Evolutionary conservation across 2,113 vertebrate species (phyloP).

Genomic region (Hyperopisus bebe): DNA sequence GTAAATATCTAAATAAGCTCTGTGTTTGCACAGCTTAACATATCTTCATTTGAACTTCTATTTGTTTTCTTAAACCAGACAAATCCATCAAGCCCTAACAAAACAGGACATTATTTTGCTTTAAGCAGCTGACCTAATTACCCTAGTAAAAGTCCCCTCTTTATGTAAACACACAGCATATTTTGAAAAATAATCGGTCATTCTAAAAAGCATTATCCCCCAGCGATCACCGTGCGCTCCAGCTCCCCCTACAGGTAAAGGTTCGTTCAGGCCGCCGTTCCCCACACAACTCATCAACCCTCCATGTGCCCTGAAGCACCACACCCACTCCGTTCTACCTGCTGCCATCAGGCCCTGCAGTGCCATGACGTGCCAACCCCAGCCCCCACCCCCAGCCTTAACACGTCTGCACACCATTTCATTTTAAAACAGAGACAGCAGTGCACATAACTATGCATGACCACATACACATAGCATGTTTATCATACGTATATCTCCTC

Average conservation of each 20-base stretch:
- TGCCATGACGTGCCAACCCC: neutral
- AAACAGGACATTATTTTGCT: neutral
- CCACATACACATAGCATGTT: neutral
- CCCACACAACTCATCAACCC: neutral
- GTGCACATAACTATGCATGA: neutral
- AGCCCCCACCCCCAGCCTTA: neutral
- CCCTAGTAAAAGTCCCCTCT: neutral
- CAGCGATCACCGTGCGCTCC: neutral
- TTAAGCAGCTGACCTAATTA: neutral
- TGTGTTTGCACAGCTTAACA: neutral
- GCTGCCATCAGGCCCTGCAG: neutral
- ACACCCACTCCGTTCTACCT: neutral
- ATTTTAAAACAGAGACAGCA: neutral
- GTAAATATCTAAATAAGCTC: neutral
- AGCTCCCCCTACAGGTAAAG: neutral
- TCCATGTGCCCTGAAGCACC: neutral
- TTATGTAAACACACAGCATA: neutral
- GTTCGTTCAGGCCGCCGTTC: neutral
- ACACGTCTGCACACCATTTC: neutral
- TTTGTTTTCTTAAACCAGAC: neutral
- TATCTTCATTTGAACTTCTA: neutral
- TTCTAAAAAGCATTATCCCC: neutral
- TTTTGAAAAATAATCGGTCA: neutral
- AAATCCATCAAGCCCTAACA: neutral
- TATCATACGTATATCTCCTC: neutral